Evolutionary conservation across 2,113 vertebrate genomes (phyloP).

Genomic region (Megaceryle torquata): DNA sequence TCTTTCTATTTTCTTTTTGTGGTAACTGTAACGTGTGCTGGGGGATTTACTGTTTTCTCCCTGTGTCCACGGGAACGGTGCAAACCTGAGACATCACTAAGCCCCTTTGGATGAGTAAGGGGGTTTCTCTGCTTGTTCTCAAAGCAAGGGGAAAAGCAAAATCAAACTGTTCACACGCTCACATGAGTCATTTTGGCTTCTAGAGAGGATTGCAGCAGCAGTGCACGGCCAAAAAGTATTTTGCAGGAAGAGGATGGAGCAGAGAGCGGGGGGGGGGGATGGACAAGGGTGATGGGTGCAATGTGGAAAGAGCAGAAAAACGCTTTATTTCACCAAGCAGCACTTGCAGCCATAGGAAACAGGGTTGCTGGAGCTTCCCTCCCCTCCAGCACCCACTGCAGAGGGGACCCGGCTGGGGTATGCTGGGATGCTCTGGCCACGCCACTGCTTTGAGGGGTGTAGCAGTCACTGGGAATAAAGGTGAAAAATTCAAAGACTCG

Average conservation of each 20-base stretch:
- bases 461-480: not conserved
- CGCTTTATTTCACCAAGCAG: not conserved
- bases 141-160: not conserved
- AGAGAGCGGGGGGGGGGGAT: not conserved
- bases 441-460: not conserved
- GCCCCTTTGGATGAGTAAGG: fast-evolving
- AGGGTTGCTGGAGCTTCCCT: not conserved
- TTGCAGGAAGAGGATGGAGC: not conserved
- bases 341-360: fast-evolving
- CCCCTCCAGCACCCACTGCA: too few species aligned
- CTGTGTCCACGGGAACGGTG: fast-evolving
- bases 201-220: not conserved
- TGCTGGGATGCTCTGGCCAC: not conserved
- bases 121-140: not conserved
- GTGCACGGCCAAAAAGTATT: not conserved
- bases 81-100: not conserved
- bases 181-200: not conserved
- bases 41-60: not conserved
- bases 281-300: not conserved
- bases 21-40: fast-evolving
- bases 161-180: not conserved
- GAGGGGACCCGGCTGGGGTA: not conserved
- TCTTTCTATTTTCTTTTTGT: not conserved
- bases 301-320: not conserved
- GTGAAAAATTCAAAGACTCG: not conserved